Evolutionary conservation across 1,140 invertebrate genomes (phyloP), one percentile per base, ranked within the genome.

Genomic region (Drosophila obscura): DNA sequence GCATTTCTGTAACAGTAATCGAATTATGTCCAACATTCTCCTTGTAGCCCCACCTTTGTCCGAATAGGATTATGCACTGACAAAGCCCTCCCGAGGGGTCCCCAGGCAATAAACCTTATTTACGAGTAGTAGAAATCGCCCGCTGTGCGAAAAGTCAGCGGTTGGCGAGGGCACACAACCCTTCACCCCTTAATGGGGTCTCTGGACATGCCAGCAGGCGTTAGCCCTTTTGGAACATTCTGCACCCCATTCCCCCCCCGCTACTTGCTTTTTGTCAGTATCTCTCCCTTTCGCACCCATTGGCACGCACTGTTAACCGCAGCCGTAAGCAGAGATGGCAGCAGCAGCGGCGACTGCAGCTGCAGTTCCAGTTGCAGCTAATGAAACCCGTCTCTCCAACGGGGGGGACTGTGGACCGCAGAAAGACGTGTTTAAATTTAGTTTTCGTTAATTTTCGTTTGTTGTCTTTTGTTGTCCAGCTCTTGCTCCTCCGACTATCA

Each of bases 341-440:
- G 15, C 31, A 39, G 35, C 26, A 15, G 44, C 13, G 5, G 9
- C 11, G 9, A 13, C 5, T 5, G 19, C 68, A 73, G 16, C 15
- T 22, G 57, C 28, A 35, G 45, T 15, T 64, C 50, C 73, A 66
- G 71, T 43, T 56, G 73, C 71, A 74, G 72, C 71, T 75, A 75
- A 75, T 75, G 72, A 75, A 75, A 75, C 69, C 64, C 72, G 64
- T 57, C 67, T 44, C 57, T 26, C 44, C 13, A 53, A 26, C 28
- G 19, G 75, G 48, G 48, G 59, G 51, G 55, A 35, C 31, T 28
- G 52, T 75, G 53, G 46, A 73, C 82, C 82, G 41, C 82, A 87
- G 63, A 71, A 82, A 87, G 83, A 87, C 82, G 82, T 87, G 82
- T 76, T 87, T 88, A 87, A 87, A 88, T 87, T 82, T 82, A 82